These are phyloP conservation scores for Prionailurus viverrinus DNA, from an alignment of 2,113 vertebrate species.

Conservation along the genomic window DNA sequence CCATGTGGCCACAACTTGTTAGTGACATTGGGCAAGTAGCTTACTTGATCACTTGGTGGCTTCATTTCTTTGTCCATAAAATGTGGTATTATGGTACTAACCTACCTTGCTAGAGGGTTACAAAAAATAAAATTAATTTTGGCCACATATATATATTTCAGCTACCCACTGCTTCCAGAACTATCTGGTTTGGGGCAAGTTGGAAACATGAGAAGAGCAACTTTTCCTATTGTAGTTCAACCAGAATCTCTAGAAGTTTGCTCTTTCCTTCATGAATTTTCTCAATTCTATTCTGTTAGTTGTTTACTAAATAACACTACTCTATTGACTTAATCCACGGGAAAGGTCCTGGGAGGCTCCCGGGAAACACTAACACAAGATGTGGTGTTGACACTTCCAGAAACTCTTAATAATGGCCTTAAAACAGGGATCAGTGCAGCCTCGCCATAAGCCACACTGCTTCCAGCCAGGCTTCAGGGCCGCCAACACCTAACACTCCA, in stretches of 20 bases:
- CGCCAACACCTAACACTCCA: background rate
- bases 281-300: background rate
- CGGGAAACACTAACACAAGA: background rate
- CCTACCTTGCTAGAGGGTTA: background rate
- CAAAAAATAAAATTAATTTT: constrained; percentile 8
- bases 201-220: constrained; percentile 3
- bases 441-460: no score
- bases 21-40: constrained; percentile 6
- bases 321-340: background rate
- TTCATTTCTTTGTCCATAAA: constrained; percentile 37
- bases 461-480: background rate
- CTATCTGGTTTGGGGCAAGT: background rate
- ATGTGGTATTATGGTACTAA: background rate
- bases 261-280: background rate
- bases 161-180: background rate
- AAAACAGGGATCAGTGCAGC: background rate
- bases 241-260: background rate
- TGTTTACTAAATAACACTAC: background rate
- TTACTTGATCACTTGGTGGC: background rate
- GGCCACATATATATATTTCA: background rate
- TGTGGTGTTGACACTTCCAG: background rate
- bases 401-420: background rate
- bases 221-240: background rate
- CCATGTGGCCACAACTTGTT: constrained; percentile 35
- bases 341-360: background rate